These are phyloP conservation scores for Ispidina picta DNA, from an alignment of 2,797 vertebrate species.

Conservation along the genomic window DNA sequence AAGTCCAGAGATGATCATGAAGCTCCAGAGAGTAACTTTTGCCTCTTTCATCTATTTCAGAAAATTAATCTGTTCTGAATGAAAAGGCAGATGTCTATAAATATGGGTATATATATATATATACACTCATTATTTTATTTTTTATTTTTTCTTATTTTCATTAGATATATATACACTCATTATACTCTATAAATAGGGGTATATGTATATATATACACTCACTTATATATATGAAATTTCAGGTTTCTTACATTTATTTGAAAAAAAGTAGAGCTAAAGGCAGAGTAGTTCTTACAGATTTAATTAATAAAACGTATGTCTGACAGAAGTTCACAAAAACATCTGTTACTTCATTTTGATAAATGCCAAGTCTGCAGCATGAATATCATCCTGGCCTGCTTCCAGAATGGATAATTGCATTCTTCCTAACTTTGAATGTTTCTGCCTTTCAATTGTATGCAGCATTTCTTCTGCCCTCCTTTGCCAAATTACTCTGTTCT, in stretches of 20 bases:
- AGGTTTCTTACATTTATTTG: neutral
- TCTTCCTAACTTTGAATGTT: constrained; percentile 43
- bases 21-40: neutral
- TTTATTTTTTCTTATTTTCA: too few species aligned
- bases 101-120: neutral
- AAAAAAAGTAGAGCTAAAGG: neutral
- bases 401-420: constrained; percentile 22
- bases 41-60: neutral
- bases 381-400: constrained; percentile 6
- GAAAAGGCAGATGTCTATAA: neutral
- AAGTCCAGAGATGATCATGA: neutral
- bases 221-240: neutral
- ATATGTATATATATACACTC: neutral
- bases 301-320: constrained; percentile 12
- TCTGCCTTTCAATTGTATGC: neutral
- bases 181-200: neutral
- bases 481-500: neutral
- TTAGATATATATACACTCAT: too few species aligned
- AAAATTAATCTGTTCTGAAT: neutral
- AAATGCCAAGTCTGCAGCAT: constrained; percentile 3
- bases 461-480: neutral
- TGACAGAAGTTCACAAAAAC: constrained; percentile 28
- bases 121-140: too few species aligned
- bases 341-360: constrained; percentile 46
- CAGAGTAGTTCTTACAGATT: neutral